Percentiles rank a stretch among this genome's conserved stretches.
These are phyloP conservation scores for Drosophila kikkawai DNA, from an alignment of 1,140 invertebrate genomes.

Conservation along the genomic window DNA sequence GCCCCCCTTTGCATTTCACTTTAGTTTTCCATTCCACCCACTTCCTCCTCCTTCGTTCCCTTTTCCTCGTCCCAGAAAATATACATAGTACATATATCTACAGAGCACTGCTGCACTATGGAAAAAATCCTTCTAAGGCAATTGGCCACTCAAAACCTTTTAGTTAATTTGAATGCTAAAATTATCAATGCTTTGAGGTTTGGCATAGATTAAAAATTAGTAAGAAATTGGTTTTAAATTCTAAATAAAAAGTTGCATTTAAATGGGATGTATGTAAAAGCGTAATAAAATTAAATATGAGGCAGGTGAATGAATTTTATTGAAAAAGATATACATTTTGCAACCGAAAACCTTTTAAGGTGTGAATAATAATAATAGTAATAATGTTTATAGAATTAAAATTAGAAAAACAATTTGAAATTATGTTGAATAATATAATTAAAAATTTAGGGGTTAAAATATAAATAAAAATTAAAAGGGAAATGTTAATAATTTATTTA, in stretches of 20 bases:
- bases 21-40: neutral
- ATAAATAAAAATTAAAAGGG: too few relatives aligned
- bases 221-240: neutral
- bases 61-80: neutral
- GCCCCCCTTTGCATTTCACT: constrained; percentile 7
- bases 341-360: neutral
- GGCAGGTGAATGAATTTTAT: neutral
- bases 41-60: neutral
- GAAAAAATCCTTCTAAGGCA: constrained; percentile 9
- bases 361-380: neutral
- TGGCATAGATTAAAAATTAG: neutral
- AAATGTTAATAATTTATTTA: too few relatives aligned
- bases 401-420: too few relatives aligned
- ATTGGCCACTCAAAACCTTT: neutral
- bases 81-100: neutral
- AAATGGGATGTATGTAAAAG: neutral
- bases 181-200: neutral
- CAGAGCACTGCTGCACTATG: constrained; percentile 19
- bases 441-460: too few relatives aligned
- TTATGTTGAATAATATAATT: too few relatives aligned
- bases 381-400: neutral
- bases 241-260: neutral
- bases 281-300: neutral
- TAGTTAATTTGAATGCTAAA: neutral
- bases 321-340: neutral